Base-by-base conservation (phyloP, 2,888 invertebrate genomes). In the Mycalesis mineus region DNA sequence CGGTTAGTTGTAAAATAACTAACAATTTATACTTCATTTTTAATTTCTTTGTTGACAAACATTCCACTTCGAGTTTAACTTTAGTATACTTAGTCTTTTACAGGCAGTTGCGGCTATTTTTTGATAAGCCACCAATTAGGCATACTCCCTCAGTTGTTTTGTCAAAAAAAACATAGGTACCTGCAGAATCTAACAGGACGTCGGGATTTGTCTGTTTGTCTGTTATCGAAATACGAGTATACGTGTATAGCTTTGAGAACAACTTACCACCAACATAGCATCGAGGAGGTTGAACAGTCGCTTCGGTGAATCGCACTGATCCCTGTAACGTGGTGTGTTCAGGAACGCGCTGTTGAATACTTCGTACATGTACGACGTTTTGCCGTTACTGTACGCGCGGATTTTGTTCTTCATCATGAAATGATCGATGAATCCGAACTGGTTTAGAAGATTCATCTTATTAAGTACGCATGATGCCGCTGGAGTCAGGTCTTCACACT, bases 361-460 rank as follows among this genome's bases (percentile, higher is more conserved):
- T 0, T 75, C 71, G 0, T 60, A 59, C 6, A 75, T 55, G 0
- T 66, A 62, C 0, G 68, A 58, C 83, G 84, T 80, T 7, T 72
- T 74, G 0, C 54, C 56, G 17, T 74, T 59, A 0, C 64, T 60
- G 48, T 80, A 77, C n/a, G 68, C 57, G 0, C 78, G 73, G 22
- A 88, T 78, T 4, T 61, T 69, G 29, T 83, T 75, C 64, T 84
- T 85, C 83, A 85, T 84, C 58, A 73, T 77, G 69, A 88, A 88
- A 61, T 87, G 80, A 47, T 88, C 85, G 68, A 88, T 70, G 67
- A 88, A 88, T 0, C 74, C 74, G 64, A 86, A 89, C 61, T 80
- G 81, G 66, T 81, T 88, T 1, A 88, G 64, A 0, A 81, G 68
- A 0, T 74, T 80, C 85, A 88, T 87, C 61, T 83, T 83, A 1